phyloP scores from a whole-genome alignment of 2,797 vertebrate species.

The Bryconaethiops microstoma region DNA sequence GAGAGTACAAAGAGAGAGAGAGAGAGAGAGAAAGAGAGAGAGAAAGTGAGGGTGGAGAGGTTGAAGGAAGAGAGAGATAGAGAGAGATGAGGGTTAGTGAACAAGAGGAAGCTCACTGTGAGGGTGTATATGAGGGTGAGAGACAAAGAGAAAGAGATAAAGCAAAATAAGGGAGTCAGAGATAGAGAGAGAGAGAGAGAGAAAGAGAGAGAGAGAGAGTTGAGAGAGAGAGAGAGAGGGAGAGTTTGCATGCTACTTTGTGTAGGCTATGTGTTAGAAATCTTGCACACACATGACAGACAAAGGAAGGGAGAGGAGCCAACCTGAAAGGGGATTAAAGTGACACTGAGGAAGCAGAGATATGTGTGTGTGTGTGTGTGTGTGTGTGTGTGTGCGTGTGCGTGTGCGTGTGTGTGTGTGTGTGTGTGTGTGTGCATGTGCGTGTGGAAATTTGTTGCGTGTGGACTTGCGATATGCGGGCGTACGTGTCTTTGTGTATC shows the following conservation, averaged over 20 bases:
- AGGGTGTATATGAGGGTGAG: background rate
- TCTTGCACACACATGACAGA: constrained; percentile 1
- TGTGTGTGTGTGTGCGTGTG: background rate
- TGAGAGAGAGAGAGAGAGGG: too few species aligned
- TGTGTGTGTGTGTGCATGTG: constrained; percentile 14
- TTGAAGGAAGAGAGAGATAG: background rate
- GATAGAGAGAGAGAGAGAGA: constrained; percentile 1
- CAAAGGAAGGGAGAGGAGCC: constrained; percentile 9
- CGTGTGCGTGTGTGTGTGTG: constrained; percentile 13
- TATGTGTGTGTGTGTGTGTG: constrained; percentile 11
- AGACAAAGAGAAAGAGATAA: constrained; percentile 1
- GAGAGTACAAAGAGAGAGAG: constrained; percentile 27
- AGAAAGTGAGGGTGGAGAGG: background rate
- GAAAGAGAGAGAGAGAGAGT: too few species aligned
- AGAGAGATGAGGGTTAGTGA: background rate
- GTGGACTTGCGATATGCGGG: constrained; percentile 34
- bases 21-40: background rate
- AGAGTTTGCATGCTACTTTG: constrained; percentile 6
- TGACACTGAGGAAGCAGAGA: constrained; percentile 23
- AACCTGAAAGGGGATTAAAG: constrained; percentile 34
- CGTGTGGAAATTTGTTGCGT: constrained; percentile 32
- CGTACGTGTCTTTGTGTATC: constrained; percentile 51
- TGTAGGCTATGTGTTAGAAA: constrained; percentile 21
- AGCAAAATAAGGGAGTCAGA: background rate
- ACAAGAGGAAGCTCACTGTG: too few species aligned